Base-by-base conservation (phyloP, 2,113 vertebrate genomes). In the Aplodontia rufa region DNA sequence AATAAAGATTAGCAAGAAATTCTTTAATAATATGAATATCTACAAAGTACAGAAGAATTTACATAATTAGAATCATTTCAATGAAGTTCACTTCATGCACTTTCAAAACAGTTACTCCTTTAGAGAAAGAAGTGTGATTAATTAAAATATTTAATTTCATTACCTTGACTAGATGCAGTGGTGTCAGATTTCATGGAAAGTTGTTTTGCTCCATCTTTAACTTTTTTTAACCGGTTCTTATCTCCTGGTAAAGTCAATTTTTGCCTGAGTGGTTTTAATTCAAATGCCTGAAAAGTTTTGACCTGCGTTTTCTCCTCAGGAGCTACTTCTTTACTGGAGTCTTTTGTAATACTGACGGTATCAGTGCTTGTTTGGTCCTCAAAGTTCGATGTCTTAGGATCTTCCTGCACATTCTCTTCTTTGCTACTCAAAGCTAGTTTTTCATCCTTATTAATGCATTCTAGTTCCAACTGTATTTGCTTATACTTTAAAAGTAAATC, bases 401-500 rank as follows among this genome's bases (percentile, higher is more conserved):
- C 97, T 78, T 91, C 97, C 22, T 98, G 98, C 35, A 96, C 96
- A n/a, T 76, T 97, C 17, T 98, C 98, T 62, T 98, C 98, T 55
- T 96, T 98, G 78, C 97, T 98, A 97, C 98, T 99, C 96, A 99
- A 98, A 71, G 99, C 99, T 94, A 99, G 98, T 88, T 99, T 99
- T 98, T 99, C 99, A 98, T 99, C 99, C 91, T 99, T 99, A 76
- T 99, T 99, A 97, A 99, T 99, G 94, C 98, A 99, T 87, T 99
- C 99, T 81, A 99, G 99, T 97, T 99, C 99, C 91, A 99, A 98
- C 32, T 99, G 99, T 96, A 99, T 99, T 98, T 99, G 99, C 92
- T 99, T 99, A 96, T 99, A 99, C 96, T 99, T 99, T 97, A 99
- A 98, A 83, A 99, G 99, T 68, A 99, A 98, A 96, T 99, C 99